phyloP scores from a whole-genome alignment of 2,888 invertebrate genomes.

The Drosophila emarginata region DNA sequence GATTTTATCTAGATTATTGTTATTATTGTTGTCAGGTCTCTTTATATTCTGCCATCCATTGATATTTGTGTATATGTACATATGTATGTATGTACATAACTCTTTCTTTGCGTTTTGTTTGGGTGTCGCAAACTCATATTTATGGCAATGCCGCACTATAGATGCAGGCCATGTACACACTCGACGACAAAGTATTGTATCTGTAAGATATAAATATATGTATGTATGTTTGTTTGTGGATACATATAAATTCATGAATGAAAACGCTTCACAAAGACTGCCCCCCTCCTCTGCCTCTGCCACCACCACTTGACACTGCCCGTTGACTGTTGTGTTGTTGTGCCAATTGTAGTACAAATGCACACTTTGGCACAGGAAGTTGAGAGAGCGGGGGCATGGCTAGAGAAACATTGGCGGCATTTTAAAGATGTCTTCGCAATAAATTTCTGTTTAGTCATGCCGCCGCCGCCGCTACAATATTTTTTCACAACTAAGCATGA shows the following conservation, averaged over 20 bases:
- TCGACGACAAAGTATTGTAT: conserved; percentile 55
- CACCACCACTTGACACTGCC: not conserved
- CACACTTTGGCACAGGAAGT: not conserved
- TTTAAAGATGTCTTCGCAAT: conserved; percentile 66
- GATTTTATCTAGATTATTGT: not conserved
- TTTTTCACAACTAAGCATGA: conserved; percentile 73
- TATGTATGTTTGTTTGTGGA: conserved; percentile 12
- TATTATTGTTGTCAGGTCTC: conserved; percentile 1
- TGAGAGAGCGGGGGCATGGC: conserved; percentile 39
- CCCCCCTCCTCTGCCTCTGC: not conserved
- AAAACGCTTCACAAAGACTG: conserved; percentile 41
- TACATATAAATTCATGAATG: conserved; percentile 72
- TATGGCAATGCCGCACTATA: conserved; percentile 71
- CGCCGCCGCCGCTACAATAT: conserved; percentile 28
- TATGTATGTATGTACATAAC: not conserved
- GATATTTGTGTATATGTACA: conserved; percentile 25
- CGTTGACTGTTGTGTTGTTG: conserved; percentile 30
- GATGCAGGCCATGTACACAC: conserved; percentile 70
- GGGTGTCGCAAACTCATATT: conserved; percentile 45
- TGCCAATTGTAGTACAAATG: conserved; percentile 67
- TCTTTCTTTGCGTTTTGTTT: conserved; percentile 28
- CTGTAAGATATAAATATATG: conserved; percentile 53
- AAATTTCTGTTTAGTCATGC: conserved; percentile 73
- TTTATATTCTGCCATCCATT: conserved; percentile 11
- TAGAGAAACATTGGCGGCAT: conserved; percentile 74